Conservation (phyloP, 2,797 vertebrate species). For the Telmatherina bonti region DNA sequence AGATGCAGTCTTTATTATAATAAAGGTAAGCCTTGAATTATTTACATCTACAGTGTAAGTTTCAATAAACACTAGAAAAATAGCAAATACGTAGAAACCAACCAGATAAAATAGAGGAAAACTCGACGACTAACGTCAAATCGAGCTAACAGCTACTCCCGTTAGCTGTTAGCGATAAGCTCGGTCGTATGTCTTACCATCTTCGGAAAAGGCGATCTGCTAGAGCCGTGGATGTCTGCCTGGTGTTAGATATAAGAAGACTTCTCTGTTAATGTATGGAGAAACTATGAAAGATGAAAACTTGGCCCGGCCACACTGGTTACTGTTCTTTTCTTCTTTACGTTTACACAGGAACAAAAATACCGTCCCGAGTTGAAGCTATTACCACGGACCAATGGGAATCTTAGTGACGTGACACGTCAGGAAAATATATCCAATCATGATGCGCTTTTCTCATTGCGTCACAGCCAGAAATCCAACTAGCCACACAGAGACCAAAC, state of each 20-base stretch:
- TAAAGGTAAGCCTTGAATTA: neutral
- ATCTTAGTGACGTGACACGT: conserved; percentile 23
- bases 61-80: neutral
- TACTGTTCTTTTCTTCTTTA: conserved; percentile 73
- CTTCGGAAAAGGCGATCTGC: conserved; percentile 58
- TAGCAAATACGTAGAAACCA: conserved; percentile 30
- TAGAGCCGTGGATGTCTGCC: conserved; percentile 9
- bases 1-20: neutral
- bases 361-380: conserved; percentile 77
- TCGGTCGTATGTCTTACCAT: conserved; percentile 76
- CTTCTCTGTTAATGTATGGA: conserved; percentile 14
- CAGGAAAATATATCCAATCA: conserved; percentile 65
- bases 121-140: conserved; percentile 53
- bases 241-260: conserved; percentile 26
- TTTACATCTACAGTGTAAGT: fast-evolving
- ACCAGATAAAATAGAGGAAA: neutral
- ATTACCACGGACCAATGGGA: conserved; percentile 71
- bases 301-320: conserved; percentile 43
- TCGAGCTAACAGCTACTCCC: conserved; percentile 65
- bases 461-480: conserved; percentile 9
- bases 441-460: fast-evolving
- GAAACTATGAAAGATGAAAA: conserved; percentile 41
- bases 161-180: conserved; percentile 59
- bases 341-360: conserved; percentile 89
- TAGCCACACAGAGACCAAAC: conserved; percentile 49